These are phyloP conservation scores for Noturus placidus DNA, from an alignment of 2,113 vertebrate species.

Conservation along the genomic window DNA sequence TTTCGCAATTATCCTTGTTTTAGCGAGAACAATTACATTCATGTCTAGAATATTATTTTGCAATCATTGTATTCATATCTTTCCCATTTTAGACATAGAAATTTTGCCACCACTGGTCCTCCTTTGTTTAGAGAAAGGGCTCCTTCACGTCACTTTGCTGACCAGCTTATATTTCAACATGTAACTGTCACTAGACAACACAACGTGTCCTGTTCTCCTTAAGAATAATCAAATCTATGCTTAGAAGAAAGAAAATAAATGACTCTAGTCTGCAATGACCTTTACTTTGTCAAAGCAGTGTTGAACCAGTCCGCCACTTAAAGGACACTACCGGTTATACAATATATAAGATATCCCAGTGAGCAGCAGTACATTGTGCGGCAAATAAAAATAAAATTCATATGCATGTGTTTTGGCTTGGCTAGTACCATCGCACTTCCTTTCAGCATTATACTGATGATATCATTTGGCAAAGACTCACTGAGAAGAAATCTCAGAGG, in stretches of 20 bases:
- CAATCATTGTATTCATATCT: no score
- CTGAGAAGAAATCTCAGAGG: not conserved
- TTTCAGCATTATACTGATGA: conserved; percentile 1
- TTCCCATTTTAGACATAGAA: not conserved
- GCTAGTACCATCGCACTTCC: not conserved
- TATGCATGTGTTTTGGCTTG: not conserved
- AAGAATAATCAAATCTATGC: not conserved
- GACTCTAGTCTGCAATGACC: not conserved
- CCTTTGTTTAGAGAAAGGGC: not conserved
- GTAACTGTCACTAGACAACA: not conserved
- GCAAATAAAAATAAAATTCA: conserved; percentile 17
- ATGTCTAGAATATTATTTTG: not conserved
- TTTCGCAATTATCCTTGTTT: not conserved
- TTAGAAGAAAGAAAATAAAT: not conserved
- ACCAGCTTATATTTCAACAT: not conserved
- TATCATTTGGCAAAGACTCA: not conserved
- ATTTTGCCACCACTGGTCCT: not conserved
- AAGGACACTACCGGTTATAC: not conserved
- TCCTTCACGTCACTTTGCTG: not conserved
- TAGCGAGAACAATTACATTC: not conserved
- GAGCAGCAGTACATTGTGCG: not conserved
- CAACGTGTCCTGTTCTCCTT: not conserved
- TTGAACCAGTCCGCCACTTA: not conserved
- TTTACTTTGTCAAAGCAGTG: not conserved
- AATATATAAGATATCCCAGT: not conserved